Conservation (phyloP, 2,797 vertebrate genomes). For the Cynodonichthys magdalenae region DNA sequence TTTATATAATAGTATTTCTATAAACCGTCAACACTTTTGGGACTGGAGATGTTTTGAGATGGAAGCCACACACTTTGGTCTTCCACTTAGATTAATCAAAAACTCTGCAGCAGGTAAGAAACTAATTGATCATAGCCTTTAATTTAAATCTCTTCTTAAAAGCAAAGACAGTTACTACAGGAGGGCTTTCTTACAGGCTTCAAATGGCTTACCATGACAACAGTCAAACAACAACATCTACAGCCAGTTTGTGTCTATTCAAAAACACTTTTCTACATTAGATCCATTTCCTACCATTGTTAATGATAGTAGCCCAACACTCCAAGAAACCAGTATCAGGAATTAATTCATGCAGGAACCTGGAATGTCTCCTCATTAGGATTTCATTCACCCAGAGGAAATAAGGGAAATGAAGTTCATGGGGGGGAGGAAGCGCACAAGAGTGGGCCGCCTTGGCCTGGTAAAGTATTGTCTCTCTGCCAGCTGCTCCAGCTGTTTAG, state of each 20-base stretch:
- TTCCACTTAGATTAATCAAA: too few species aligned
- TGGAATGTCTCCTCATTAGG: slow-evolving; percentile 60
- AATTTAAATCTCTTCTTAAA: slow-evolving; percentile 51
- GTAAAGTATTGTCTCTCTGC: slow-evolving; percentile 39
- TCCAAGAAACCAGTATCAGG: slow-evolving; percentile 42
- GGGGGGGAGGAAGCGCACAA: slow-evolving; percentile 40
- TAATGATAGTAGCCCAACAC: slow-evolving; percentile 9
- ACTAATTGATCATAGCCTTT: too few species aligned
- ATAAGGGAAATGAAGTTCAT: slow-evolving; percentile 36
- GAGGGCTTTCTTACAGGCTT: slow-evolving; percentile 75
- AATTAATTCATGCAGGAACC: slow-evolving; percentile 34
- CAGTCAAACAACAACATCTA: slow-evolving; percentile 17
- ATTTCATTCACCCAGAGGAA: slow-evolving; percentile 45
- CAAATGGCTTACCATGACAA: slow-evolving; percentile 48
- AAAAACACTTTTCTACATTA: slow-evolving; percentile 34
- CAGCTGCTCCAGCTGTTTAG: slow-evolving; percentile 75
- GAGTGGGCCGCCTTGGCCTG: slow-evolving; percentile 54
- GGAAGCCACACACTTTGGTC: too few species aligned
- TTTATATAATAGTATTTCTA: too few species aligned
- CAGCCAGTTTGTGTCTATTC: slow-evolving; percentile 33
- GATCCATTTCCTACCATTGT: slow-evolving; percentile 71
- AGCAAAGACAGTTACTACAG: slow-evolving; percentile 69
- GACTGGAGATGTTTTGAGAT: too few species aligned
- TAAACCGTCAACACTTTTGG: too few species aligned
- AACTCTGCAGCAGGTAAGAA: too few species aligned